Evolutionary conservation across 2,113 vertebrate genomes (phyloP).

Genomic region (Todiramphus saurophagus): DNA sequence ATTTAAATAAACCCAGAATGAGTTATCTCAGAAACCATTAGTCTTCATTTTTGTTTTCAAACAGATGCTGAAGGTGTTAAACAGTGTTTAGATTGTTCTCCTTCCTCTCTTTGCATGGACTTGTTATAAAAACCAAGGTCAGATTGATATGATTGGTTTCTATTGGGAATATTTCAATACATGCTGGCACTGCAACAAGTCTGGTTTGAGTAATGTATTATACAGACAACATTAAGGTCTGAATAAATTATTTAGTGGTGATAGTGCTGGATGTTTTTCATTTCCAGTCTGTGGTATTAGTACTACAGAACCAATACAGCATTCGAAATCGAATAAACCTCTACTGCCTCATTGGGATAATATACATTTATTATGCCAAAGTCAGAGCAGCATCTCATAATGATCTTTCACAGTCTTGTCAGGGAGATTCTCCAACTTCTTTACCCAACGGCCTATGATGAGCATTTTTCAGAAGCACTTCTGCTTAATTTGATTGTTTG

Average conservation of each 20-base stretch:
- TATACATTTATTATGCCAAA: neutral
- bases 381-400: neutral
- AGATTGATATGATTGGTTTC: slow-evolving; percentile 54
- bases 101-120: slow-evolving; percentile 50
- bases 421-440: neutral
- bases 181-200: slow-evolving; percentile 44
- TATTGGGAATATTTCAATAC: slow-evolving; percentile 54
- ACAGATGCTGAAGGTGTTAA: slow-evolving; percentile 73
- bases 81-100: slow-evolving; percentile 54
- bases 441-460: neutral
- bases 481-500: neutral
- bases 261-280: slow-evolving; percentile 53
- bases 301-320: neutral
- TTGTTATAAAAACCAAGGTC: slow-evolving; percentile 59
- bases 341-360: neutral
- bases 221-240: slow-evolving; percentile 64
- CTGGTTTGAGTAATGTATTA: slow-evolving; percentile 42
- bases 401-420: neutral
- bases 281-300: slow-evolving; percentile 38
- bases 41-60: slow-evolving; percentile 72
- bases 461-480: neutral
- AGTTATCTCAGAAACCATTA: slow-evolving; percentile 65
- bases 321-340: slow-evolving; percentile 28
- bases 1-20: slow-evolving; percentile 70
- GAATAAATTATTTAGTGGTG: slow-evolving; percentile 69